Evolutionary conservation across 2,113 vertebrate species (phyloP).

Genomic region (Ochotona princeps): DNA sequence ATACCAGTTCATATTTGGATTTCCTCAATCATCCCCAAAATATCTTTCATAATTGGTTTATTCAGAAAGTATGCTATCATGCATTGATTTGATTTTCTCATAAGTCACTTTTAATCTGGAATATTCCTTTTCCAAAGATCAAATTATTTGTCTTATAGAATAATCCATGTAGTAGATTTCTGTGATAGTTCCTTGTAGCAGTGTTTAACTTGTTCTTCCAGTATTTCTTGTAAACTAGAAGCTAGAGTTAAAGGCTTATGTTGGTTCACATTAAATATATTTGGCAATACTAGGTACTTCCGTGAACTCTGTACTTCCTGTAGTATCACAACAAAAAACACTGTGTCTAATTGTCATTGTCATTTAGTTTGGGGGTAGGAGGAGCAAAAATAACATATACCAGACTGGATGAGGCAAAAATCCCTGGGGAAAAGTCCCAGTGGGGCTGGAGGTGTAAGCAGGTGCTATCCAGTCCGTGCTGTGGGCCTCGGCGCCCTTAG

Average conservation of each 20-base stretch:
- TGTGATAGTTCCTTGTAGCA: not conserved
- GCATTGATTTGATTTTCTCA: not conserved
- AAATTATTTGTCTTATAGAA: conserved; percentile 12
- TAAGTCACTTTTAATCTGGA: conserved; percentile 35
- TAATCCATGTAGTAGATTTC: not conserved
- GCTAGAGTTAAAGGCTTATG: conserved; percentile 50
- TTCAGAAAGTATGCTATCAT: not conserved
- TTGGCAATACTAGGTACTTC: conserved; percentile 1
- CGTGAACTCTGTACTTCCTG: not conserved
- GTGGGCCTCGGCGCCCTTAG: not conserved
- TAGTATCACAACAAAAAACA: not conserved
- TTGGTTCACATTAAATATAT: conserved; percentile 30
- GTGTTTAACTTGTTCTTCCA: conserved; percentile 53
- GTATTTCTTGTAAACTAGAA: conserved; percentile 63
- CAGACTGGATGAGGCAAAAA: not conserved
- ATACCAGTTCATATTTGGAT: not conserved
- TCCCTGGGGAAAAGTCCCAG: not conserved
- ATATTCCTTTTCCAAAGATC: conserved; percentile 6
- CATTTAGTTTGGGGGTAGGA: not conserved
- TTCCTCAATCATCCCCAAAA: conserved; percentile 27
- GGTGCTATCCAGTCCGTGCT: not conserved
- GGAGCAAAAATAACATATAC: not conserved
- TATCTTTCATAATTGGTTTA: conserved; percentile 14
- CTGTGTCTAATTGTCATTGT: not conserved
- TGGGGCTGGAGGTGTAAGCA: not conserved